These are phyloP conservation scores for Nothocercus julius DNA, from an alignment of 2,113 vertebrate genomes.

Conservation along the genomic window DNA sequence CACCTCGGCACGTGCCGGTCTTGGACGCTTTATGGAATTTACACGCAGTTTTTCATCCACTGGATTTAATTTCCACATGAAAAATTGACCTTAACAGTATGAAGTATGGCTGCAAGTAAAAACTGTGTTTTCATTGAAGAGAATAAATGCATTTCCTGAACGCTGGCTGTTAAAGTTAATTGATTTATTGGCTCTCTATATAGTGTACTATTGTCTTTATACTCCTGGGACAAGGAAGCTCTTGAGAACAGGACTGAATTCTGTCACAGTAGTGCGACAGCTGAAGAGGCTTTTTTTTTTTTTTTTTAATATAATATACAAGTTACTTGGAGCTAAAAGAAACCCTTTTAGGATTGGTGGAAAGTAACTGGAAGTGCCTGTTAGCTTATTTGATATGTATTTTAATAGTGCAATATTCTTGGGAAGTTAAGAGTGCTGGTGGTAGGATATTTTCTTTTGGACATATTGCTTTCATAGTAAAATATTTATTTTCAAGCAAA, in stretches of 20 bases:
- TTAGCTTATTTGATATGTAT: conserved; percentile 74
- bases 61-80: conserved; percentile 82
- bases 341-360: conserved; percentile 24
- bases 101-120: conserved; percentile 78
- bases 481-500: conserved; percentile 65
- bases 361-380: conserved; percentile 71
- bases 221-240: conserved; percentile 84
- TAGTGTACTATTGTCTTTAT: conserved; percentile 86
- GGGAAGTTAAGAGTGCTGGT: conserved; percentile 46
- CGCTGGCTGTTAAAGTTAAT: conserved; percentile 84
- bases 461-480: conserved; percentile 52
- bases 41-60: conserved; percentile 75
- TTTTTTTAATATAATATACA: conserved; percentile 63
- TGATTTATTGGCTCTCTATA: conserved; percentile 92
- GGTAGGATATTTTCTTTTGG: conserved; percentile 47
- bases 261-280: conserved; percentile 83
- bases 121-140: conserved; percentile 80
- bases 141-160: conserved; percentile 87
- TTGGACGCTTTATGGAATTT: conserved; percentile 72
- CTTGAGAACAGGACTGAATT: conserved; percentile 84
- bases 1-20: conserved; percentile 58
- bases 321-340: conserved; percentile 21
- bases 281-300: conserved; percentile 71
- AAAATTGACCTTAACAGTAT: conserved; percentile 80
- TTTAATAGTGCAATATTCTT: conserved; percentile 52